Base-by-base conservation (phyloP, 2,113 vertebrate genomes). In the Vanacampus margaritifer region DNA sequence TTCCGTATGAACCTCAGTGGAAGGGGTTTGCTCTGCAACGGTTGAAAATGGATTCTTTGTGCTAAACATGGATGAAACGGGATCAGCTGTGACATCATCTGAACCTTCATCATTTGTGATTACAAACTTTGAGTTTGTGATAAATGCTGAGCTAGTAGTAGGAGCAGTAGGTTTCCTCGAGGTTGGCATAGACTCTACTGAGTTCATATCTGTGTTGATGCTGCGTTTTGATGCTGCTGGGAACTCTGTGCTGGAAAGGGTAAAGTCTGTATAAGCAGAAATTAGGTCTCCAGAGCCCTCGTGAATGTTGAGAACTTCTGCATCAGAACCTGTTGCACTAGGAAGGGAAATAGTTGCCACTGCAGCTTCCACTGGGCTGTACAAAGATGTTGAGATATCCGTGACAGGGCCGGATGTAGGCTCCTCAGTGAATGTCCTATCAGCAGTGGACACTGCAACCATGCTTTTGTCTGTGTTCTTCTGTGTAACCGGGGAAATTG, bases 1-100 rank as follows among this genome's bases (percentile, higher is more conserved):
- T 63, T 64, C 48, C 2, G 58, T 71, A 7, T 53, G 11, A 36
- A 51, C 66, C 0, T 79, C 69, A 65, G 68, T 16, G 11, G n/a
- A 19, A 43, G 28, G 21, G 21, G 39, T 0, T 23, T 54, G 23
- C 28, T 50, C 39, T 57, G 48, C 28, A 53, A 59, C 11, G 16
- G 61, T 65, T 19, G 13, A 39, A 37, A 59, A 26, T 24, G 57
- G 12, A 39, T 23, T 71, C 8, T 39, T 19, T 36, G 6, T 6
- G 46, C n/a, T 53, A 1, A 37, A 39, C 5, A 68, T 46, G 1
- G 32, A 46, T 61, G 46, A 61, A 7, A 43, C 35, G 21, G 41
- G n/a, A 24, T n/a, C 24, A 28, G 39, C 28, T 3, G 37, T 11
- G 19, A 62, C 8, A 64, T 59, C 67, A 58, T 5, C 23, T 63